Evolutionary conservation across 2,113 vertebrate species (phyloP).

Genomic region (Pseudorhombus dupliciocellatus): DNA sequence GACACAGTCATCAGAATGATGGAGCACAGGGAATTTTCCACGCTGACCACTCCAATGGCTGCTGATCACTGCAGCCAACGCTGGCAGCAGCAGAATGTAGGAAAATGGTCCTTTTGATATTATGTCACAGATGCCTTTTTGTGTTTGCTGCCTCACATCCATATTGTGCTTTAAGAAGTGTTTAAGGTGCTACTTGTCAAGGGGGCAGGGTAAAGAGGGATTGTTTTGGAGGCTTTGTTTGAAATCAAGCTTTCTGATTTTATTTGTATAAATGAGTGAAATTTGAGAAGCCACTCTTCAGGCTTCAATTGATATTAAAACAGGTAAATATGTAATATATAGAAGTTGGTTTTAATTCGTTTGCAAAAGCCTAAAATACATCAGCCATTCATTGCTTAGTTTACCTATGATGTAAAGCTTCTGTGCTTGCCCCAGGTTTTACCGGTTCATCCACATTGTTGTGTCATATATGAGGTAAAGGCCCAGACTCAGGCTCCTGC

Average conservation of each 20-base stretch:
- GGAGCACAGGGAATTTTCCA: constrained; percentile 85
- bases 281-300: constrained; percentile 9
- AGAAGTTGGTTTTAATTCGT: constrained; percentile 1
- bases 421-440: constrained; percentile 5
- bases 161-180: constrained; percentile 56
- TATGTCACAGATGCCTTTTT: constrained; percentile 70
- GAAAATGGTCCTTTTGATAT: constrained; percentile 68
- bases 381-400: constrained; percentile 2
- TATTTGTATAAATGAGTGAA: constrained; percentile 6
- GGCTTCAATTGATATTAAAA: constrained; percentile 1
- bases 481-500: constrained; percentile 48
- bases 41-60: constrained; percentile 79
- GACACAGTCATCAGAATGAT: constrained; percentile 92
- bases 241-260: constrained; percentile 12
- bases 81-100: constrained; percentile 46
- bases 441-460: constrained; percentile 39
- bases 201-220: constrained; percentile 7
- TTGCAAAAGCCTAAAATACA: constrained; percentile 1
- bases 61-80: constrained; percentile 54
- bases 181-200: constrained; percentile 27
- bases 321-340: constrained; percentile 2
- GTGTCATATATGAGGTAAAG: constrained; percentile 13
- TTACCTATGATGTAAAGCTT: constrained; percentile 25
- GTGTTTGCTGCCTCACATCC: constrained; percentile 38
- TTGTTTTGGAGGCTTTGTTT: constrained; percentile 26